A percentile compares a stretch with the other conserved stretches of the same genome.
Evolutionary conservation across 2,797 vertebrate genomes (phyloP).

Genomic region (Halcyon chelicuti): DNA sequence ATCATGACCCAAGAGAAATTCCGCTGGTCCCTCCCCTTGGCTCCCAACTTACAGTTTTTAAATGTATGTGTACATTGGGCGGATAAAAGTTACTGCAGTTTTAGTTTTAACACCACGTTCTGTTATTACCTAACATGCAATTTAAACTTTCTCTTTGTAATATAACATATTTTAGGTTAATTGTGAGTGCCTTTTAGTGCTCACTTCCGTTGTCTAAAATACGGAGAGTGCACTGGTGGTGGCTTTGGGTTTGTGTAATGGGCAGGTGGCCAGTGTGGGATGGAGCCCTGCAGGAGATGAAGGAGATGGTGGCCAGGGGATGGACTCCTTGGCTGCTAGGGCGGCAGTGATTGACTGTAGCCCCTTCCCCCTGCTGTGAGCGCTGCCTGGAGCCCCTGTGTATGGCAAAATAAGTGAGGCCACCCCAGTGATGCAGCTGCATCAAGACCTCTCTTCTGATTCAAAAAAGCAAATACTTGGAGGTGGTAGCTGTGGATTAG

Average conservation of each 20-base stretch:
- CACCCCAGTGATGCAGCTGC: background rate
- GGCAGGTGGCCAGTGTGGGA: fast-evolving
- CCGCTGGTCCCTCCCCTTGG: background rate
- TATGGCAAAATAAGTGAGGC: background rate
- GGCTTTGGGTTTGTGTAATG: background rate
- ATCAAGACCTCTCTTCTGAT: background rate
- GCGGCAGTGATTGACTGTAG: background rate
- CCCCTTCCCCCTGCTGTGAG: background rate
- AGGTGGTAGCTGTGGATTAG: background rate
- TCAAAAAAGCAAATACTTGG: background rate
- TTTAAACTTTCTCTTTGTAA: background rate
- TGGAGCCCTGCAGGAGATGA: background rate
- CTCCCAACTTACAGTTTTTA: background rate
- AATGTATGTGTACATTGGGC: background rate
- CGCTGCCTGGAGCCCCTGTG: background rate
- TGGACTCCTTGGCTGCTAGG: background rate
- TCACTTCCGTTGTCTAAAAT: background rate
- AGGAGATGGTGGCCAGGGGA: background rate
- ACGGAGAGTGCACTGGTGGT: background rate
- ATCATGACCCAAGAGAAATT: conserved; percentile 3
- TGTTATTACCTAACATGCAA: conserved; percentile 33
- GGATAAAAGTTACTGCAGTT: conserved; percentile 27
- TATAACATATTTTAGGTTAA: background rate
- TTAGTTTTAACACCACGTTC: conserved; percentile 11
- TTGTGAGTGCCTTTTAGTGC: background rate